phyloP scores from a whole-genome alignment of 2,113 vertebrate genomes.

The Prunella fulvescens region DNA sequence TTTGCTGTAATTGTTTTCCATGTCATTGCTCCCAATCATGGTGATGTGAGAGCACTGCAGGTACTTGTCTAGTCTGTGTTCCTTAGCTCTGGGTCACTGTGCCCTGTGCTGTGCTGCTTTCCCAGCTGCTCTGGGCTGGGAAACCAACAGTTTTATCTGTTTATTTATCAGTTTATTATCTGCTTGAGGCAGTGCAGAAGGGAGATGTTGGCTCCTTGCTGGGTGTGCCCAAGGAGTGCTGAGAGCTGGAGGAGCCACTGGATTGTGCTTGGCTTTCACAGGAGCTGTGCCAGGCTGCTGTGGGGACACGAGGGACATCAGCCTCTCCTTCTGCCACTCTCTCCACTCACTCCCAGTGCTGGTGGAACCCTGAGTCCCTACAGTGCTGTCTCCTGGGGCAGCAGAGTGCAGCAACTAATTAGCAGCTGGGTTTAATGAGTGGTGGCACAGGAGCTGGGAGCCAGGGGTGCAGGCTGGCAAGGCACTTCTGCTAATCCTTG shows the following conservation, averaged over 20 bases:
- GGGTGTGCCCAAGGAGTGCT: neutral
- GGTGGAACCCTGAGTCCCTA: neutral
- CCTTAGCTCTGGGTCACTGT: neutral
- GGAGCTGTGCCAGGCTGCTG: neutral
- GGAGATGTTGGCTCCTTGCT: rapidly evolving
- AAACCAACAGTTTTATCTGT: neutral
- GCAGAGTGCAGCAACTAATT: neutral
- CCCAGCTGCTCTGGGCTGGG: neutral
- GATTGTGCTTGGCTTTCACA: rapidly evolving
- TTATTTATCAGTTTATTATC: neutral
- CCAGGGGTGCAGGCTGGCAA: rapidly evolving
- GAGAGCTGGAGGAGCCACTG: neutral
- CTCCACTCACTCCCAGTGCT: rapidly evolving
- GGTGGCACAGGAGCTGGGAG: neutral
- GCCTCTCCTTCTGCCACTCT: neutral
- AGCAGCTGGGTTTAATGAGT: neutral
- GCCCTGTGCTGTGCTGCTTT: neutral
- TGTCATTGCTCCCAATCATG: neutral
- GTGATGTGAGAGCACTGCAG: neutral
- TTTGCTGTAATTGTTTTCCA: neutral
- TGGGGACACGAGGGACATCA: rapidly evolving
- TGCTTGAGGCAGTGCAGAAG: rapidly evolving
- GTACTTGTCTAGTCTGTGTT: neutral
- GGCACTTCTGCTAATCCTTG: neutral
- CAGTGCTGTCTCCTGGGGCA: neutral